Base-by-base conservation (phyloP, 2,113 vertebrate species). In the Xiphophorus maculatus region DNA sequence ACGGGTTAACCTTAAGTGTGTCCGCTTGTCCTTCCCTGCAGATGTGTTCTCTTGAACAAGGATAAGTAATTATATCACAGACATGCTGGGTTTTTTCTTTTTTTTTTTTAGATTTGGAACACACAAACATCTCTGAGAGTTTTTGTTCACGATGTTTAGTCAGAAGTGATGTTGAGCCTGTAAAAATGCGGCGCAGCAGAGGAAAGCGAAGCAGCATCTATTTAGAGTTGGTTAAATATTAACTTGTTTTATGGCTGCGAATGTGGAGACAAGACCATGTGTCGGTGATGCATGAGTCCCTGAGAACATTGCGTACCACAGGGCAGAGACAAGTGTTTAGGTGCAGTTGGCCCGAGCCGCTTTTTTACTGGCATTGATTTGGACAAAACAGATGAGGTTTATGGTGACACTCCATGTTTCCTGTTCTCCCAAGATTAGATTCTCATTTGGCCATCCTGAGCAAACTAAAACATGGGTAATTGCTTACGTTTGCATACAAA, bases 211-310 rank as follows among this genome's bases (percentile, higher is more conserved):
- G 81, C 84, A 76, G 67, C 86, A 87, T 91, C 88, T 91, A 88
- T 92, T 92, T 92, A 83, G 85, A 84, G 82, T 89, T 89, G 75
- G 91, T 94, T 94, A 94, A 94, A 93, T 90, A 94, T 94, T 94
- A 94, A 94, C 94, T 83, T 73, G 79, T 79, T 90, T 94, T 94
- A 94, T 94, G 83, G 91, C 93, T 80, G 87, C 82, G 85, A 87
- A 91, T 90, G 77, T 84, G 79, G 90, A 86, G 84, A 91, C 88
- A 73, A 64, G 88, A 84, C 87, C 79, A 84, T 88, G 91, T 88
- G 90, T 74, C 90, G 80, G 73, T 91, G 91, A 92, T 88, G 91
- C 90, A 87, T 90, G 84, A 90, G 87, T 71, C 85, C 80, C 73
- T 84, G 71, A 42, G 91, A 84, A 92, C 90, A 92, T 84, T 80